Evolutionary conservation across 2,113 vertebrate genomes (phyloP), one percentile per base, ranked within the genome.

Genomic region (Struthio camelus): DNA sequence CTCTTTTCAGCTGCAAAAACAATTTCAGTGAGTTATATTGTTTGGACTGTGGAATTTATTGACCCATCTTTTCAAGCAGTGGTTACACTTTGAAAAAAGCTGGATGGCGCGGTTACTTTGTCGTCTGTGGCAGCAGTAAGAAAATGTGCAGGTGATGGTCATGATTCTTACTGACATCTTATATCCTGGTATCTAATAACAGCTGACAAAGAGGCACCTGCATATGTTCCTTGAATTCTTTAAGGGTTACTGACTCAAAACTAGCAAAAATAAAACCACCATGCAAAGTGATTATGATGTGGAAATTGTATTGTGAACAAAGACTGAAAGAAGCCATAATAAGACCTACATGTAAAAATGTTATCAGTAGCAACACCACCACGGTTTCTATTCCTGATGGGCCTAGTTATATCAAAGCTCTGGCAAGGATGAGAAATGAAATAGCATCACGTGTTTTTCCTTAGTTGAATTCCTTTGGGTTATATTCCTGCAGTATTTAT

Each of bases 101-200:
- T 91, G 42, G 24, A 96, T 97, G 75, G 91, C 83, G 85, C 70
- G 79, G 90, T 92, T 87, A 89, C 70, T 95, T 91, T 92, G 62
- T 91, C 66, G 85, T 97, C 94, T 96, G 85, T 82, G 67, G 80
- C 62, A 75, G 65, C 54, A 92, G 77, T 62, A 90, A 94, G 80
- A 92, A 96, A 97, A 95, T 75, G 56, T 75, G 66, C 77, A 40
- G 6, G 53, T 77, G 58, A 75, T 56, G 80, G 81, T 93, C 93
- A 95, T 95, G 93, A 98, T 94, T 97, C 93, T 96, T 90, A 80
- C 67, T 95, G 93, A 85, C 87, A 95, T 84, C 87, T 93, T 94
- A 95, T 96, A 96, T 96, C 93, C 88, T 91, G 32, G 36, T 94
- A 91, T 90, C 59, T 97, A 96, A 94, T 90, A 96, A 90, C 58